Evolutionary conservation across 23 tunicate species (phyloP), one percentile per base, ranked within the genome.

Genomic region (Trididemnum miniatum): DNA sequence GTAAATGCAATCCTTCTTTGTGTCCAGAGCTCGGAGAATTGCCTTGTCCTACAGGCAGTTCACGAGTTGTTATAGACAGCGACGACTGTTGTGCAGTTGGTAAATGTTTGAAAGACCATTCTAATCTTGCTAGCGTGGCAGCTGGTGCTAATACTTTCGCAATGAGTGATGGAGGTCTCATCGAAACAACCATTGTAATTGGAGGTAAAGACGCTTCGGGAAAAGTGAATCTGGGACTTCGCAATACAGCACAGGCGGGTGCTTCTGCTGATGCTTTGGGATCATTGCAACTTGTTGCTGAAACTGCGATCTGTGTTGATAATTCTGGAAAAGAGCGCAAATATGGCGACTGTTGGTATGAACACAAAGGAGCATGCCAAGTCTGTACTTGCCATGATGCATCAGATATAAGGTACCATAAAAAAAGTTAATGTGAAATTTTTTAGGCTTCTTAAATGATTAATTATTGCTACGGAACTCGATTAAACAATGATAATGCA

Each of bases 71-170:
- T 28, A 20, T 92, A 9, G 92, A 92, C 20, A 72, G 79, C 25
- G 97, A 87, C 34, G 83, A 71, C 34, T 92, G 97, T 34, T 92
- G 97, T 79, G 78, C 89, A 4, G 86, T 87, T 23, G 92, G 86
- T 31, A 92, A 92, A 35, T 92, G 97, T 63, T 82, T 92, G 67
- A 28, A 51, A 22, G 33, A 40, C 35, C 34, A 31, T 28, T 20
- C 30, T 2, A 35, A 24, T 1, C 51, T 83, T 4, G 38, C 31
- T 2, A 59, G 23, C 44, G 79, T 37, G 2, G 66, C 67, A 18
- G 79, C 80, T 0, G 65, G 64, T 26, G 59, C 54, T 22, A 34
- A 34, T 1, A 54, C 33, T 0, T 26, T 33, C 57, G 83, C 78
- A 30, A 30, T 66, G n/a, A 22, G 15, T 18, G 22, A 24, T 2